Conservation (phyloP, 2,113 vertebrate genomes). For the Dinomys branickii region DNA sequence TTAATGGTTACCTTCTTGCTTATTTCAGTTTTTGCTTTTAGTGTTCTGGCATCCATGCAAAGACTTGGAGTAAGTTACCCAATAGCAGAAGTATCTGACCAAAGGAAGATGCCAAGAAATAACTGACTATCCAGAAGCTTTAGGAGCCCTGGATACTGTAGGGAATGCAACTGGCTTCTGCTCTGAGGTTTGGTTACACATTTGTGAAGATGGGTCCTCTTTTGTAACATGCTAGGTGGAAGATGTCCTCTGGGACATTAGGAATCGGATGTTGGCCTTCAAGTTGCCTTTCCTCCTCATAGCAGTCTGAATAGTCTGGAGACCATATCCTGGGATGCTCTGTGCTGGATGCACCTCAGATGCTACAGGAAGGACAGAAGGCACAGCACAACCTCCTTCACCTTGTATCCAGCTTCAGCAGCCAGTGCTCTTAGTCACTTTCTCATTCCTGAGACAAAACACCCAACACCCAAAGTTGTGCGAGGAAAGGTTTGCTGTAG, state of each 20-base stretch:
- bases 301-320: not conserved
- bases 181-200: not conserved
- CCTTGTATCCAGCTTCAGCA: not conserved
- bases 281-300: not conserved
- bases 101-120: not conserved
- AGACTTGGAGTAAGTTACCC: not conserved
- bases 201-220: not conserved
- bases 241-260: not conserved
- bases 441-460: not conserved
- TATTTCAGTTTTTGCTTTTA: conserved; percentile 2
- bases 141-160: not conserved
- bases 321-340: not conserved
- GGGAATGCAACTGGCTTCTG: not conserved
- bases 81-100: not conserved
- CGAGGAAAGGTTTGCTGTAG: not conserved
- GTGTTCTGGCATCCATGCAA: not conserved
- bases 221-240: not conserved
- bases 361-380: not conserved
- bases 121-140: not conserved
- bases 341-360: not conserved
- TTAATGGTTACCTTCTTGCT: not conserved
- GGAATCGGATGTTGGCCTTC: not conserved
- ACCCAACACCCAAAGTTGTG: not conserved
- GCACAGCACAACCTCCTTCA: not conserved
- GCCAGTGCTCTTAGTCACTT: not conserved